Base-by-base conservation (phyloP, 1,140 invertebrate genomes). In the Brachionus plicatilis region DNA sequence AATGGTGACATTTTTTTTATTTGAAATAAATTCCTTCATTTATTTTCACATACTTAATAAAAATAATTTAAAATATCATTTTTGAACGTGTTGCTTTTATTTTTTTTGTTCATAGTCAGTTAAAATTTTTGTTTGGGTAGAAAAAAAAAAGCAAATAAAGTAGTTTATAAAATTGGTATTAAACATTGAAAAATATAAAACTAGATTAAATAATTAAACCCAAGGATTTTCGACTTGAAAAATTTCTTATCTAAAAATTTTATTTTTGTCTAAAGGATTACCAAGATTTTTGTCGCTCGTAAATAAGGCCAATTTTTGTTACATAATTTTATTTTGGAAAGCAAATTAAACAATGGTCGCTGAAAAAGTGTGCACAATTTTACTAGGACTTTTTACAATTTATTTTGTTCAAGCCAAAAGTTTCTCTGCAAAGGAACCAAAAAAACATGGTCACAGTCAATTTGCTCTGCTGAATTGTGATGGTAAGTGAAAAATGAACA, bases 401-500 rank as follows among this genome's bases (percentile, higher is more conserved):
- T 75, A 14, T 17, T 24, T 45, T 41, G 17, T 4, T 9, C 33
- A 45, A 17, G 33, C 2, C 11, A 20, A n/a, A 11, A 43, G 17
- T 20, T 43, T 24, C 0, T 41, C 41, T 45, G 37, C 12, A n/a
- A 75, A 75, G 9, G 45, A 80, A 24, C 33, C 66, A 12, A 68
- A 68, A 78, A 78, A 56, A 17, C 78, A 80, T 27, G 47, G 78
- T 12, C 78, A 80, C 20, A 80, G 78, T 56, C 78, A 56, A 80
- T 60, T 41, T 27, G 50, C 47, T 5, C 2, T 80, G 20, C 4
- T 41, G 1, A 80, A 80, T 24, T 80, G 78, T 80, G 78, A 80
- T 53, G 78, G 78, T 80, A 56, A 33, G 6, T 24, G n/a, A 65
- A 27, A 24, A 41, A 80, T 37, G 29, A 75, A 41, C 5, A 29